Evolutionary conservation across 2,113 vertebrate genomes (phyloP), one percentile per base, ranked within the genome.

Genomic region (Tautogolabrus adspersus): DNA sequence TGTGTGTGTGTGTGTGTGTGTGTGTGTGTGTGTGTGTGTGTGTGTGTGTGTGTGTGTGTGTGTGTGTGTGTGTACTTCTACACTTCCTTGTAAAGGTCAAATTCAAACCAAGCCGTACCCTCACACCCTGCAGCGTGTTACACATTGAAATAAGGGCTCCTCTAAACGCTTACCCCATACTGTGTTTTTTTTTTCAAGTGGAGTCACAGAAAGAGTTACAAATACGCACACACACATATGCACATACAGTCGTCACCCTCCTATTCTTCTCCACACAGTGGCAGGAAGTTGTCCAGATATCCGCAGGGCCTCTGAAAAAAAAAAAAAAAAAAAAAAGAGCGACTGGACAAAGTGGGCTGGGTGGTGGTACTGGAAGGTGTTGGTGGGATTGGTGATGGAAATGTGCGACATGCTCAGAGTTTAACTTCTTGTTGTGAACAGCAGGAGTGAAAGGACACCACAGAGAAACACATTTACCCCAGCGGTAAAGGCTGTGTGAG

Each of bases 241-340:
- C 74, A 86, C 80, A 66, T 34, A 87, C 37, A 40, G 87, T 87
- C 71, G 72, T 78, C 86, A 85, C 83, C 70, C 77, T 87, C 73
- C 90, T 89, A 94, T 95, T 94, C 92, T 93, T 95, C 86, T 89
- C 83, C 77, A 91, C 90, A 95, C 93, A 95, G 94, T 94, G 89
- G 92, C 93, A 95, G 94, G 94, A 95, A 95, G 89, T 93, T 58
- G 90, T 94, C 92, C 93, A 90, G 87, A 94, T 94, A 93, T 94
- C 94, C 92, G 93, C 89, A 89, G 87, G 65, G 89, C 86, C 89
- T 90, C 81, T 89, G 85, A 91, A 88, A 91, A 91, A 89, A 68
- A 56, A 66, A 11, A 34, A 6, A 26, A 6, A 34, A 6, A 46
- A 55, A 67, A 57, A 66, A 38, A 66, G 81, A 90, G 83, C 37